phyloP scores from a whole-genome alignment of 2,113 vertebrate species.

The Platanista minor region DNA sequence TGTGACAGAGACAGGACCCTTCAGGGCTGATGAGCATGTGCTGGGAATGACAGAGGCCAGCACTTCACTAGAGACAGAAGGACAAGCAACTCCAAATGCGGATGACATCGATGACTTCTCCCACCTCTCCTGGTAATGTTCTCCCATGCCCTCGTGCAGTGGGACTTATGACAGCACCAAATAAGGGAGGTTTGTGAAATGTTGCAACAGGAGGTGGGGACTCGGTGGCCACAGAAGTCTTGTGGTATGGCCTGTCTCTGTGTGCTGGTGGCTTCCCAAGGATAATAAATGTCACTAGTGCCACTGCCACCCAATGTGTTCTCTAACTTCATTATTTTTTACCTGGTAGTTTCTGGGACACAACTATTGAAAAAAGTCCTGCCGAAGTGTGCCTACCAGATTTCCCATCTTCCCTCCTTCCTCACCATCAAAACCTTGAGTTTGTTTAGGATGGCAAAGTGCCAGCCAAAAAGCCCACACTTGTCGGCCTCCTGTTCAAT shows the following conservation, averaged over 20 bases:
- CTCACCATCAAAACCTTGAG: neutral
- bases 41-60: neutral
- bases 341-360: neutral
- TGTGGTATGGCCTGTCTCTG: neutral
- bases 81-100: neutral
- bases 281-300: neutral
- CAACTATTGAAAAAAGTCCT: neutral
- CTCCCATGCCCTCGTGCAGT: neutral
- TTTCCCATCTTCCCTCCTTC: neutral
- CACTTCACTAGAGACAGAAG: neutral
- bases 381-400: neutral
- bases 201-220: neutral
- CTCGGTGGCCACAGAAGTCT: neutral
- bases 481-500: neutral
- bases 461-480: neutral
- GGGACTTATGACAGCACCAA: neutral
- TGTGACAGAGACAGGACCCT: neutral
- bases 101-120: neutral
- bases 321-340: neutral
- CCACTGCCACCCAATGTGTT: neutral
- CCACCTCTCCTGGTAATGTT: neutral
- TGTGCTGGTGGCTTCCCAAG: neutral
- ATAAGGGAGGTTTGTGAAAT: neutral
- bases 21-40: fast-evolving
- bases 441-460: neutral